Evolutionary conservation across 2,797 vertebrate genomes (phyloP), one percentile per base, ranked within the genome.

Genomic region (Rachycentron canadum): DNA sequence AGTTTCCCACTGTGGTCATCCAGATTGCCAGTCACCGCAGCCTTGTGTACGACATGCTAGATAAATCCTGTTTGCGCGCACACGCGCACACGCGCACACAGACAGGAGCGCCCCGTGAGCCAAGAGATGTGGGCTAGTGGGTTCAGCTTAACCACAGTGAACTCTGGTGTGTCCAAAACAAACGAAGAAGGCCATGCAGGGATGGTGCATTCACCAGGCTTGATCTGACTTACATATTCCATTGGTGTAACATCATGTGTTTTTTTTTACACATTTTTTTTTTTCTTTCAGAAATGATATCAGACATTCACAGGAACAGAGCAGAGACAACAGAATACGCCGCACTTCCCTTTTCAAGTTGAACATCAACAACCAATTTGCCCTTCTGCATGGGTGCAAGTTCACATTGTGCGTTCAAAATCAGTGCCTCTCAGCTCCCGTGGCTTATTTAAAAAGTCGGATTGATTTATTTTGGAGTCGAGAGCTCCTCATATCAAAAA

Each of bases 61-160:
- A 93, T 91, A 91, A 92, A 91, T 93, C 92, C 83, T 90, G 89
- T 92, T 93, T 90, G 80, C 86, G 88, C 69, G 59, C 83, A 81
- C 76, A 36, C 80, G 72, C 61, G 23, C 76, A 84, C 79, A 69
- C 70, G 36, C 65, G 28, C 72, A 34, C 41, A 86, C 23, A 66
- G 26, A 56, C 70, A 71, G 63, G 17, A 78, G 72, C 40, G 4
- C 59, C 78, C 56, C 75, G 65, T 52, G 83, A 84, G 91, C 93
- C 92, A 94, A 89, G 91, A 90, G 70, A 88, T 90, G 89, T 90
- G 84, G 92, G 90, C 89, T 90, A 92, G 88, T 66, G 88, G 90
- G 92, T 93, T 95, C 89, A 93, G 69, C 82, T 87, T 86, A 94
- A 93, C 91, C 90, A 90, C 80, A 78, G 52, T 94, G 91, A 95